phyloP scores from a whole-genome alignment of 2,888 invertebrate species.

The Hypercompe scribonia region DNA sequence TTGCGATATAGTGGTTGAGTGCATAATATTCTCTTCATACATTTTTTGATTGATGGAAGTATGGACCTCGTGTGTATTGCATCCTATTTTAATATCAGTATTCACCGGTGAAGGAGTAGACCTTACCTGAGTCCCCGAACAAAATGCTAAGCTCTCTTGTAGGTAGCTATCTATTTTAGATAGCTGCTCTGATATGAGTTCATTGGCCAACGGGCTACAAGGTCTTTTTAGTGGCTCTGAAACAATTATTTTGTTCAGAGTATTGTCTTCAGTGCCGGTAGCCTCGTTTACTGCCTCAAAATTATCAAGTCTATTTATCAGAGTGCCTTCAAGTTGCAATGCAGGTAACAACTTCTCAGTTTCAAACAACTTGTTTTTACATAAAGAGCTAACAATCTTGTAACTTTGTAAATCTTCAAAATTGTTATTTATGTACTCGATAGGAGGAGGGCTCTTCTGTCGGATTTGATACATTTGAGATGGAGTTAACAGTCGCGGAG shows the following conservation, averaged over 20 bases:
- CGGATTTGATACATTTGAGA: constrained; percentile 53
- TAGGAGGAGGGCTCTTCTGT: constrained; percentile 62
- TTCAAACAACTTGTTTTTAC: constrained; percentile 69
- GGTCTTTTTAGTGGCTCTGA: constrained; percentile 57
- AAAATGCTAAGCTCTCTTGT: constrained; percentile 77
- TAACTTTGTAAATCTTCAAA: constrained; percentile 81
- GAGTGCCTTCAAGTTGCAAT: constrained; percentile 21
- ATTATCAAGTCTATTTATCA: constrained; percentile 44
- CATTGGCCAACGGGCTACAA: constrained; percentile 74
- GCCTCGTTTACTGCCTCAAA: constrained; percentile 56
- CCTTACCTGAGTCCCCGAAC: constrained; percentile 57
- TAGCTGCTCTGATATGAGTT: constrained; percentile 75
- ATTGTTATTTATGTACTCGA: constrained; percentile 72
- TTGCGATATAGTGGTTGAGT: constrained; percentile 9
- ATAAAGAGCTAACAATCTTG: constrained; percentile 79
- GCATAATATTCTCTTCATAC: constrained; percentile 42
- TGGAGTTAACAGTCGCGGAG: constrained; percentile 63
- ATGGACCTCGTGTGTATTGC: constrained; percentile 22
- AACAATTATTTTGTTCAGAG: constrained; percentile 44
- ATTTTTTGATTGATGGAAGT: constrained; percentile 19
- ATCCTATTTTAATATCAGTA: constrained; percentile 48
- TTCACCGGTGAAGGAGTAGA: constrained; percentile 44
- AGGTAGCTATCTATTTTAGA: constrained; percentile 79
- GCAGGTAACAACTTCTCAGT: constrained; percentile 39
- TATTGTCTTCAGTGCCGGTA: constrained; percentile 51